Evolutionary conservation across 2,888 invertebrate genomes (phyloP), one percentile per base, ranked within the genome.

Genomic region (Epiblema foenella): DNA sequence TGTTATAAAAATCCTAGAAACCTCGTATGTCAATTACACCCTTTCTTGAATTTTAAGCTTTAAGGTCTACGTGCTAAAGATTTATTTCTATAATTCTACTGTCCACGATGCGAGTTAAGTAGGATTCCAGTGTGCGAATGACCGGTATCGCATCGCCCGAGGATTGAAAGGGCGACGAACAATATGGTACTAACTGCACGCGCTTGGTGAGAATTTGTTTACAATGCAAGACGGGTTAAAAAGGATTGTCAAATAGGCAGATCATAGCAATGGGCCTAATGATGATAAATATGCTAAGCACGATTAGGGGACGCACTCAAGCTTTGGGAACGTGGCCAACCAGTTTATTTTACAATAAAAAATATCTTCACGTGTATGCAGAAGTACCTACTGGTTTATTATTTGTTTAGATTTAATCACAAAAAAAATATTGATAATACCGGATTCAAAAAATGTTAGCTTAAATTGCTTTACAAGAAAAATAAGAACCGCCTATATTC

Each of bases 61-160:
- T 54, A 54, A n/a, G 8, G 4, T 12, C 3, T 39, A 2, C 10
- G 0, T n/a, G 0, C 2, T 39, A 54, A 39, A n/a, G 20, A 39
- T 24, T 8, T 10, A 39, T 52, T 39, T 63, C 10, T 3, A 7
- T 11, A 15, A 54, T 11, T 11, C 1, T 15, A 11, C 9, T 7
- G 2, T 9, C 10, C 15, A 15, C 20, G 20, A 64, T 20, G 5
- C 49, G 20, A 39, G 20, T 54, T 20, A 3, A 39, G 20, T 12
- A 39, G 20, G 24, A 54, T 54, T 39, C 52, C 64, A 64, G 20
- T 54, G 20, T 78, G 89, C 88, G 83, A 87, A 84, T 82, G 80
- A 81, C 80, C 79, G 77, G 80, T 80, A 77, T 77, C 74, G 76
- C 58, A 18, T 42, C 60, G n/a, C 59, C 7, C 42, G 12, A 9